Evolutionary conservation across 2,888 invertebrate species (phyloP).

Genomic region (Drepanosiphum platanoidis): DNA sequence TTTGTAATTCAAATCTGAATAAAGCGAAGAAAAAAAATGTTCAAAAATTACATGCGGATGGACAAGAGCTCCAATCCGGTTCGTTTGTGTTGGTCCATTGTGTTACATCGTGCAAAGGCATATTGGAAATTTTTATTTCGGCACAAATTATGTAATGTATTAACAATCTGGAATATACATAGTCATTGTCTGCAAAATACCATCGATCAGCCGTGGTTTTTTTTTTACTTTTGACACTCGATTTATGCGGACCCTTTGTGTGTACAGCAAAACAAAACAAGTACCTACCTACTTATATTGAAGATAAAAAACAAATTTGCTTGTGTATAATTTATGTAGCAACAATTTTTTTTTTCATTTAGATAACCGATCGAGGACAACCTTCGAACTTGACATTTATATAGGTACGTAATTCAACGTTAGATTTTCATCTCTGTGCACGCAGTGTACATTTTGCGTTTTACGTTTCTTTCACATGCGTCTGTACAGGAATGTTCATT

Average conservation of each 20-base stretch:
- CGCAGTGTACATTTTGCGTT: conserved; percentile 27
- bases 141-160: conserved; percentile 59
- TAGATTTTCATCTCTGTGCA: conserved; percentile 47
- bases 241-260: conserved; percentile 60
- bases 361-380: conserved; percentile 48
- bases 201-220: conserved; percentile 59
- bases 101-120: conserved; percentile 50
- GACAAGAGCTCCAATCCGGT: conserved; percentile 50
- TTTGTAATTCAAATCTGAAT: conserved; percentile 55
- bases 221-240: conserved; percentile 56
- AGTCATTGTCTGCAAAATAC: conserved; percentile 57
- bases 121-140: conserved; percentile 57
- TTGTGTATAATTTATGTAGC: conserved; percentile 53
- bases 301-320: conserved; percentile 56
- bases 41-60: conserved; percentile 43
- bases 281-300: conserved; percentile 51
- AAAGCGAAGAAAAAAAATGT: conserved; percentile 30
- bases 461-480: conserved; percentile 23
- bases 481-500: conserved; percentile 27
- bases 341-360: conserved; percentile 49
- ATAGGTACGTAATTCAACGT: conserved; percentile 57
- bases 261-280: conserved; percentile 47
- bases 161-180: conserved; percentile 41
- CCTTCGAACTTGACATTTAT: conserved; percentile 61
- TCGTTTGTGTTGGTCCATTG: conserved; percentile 50